Conservation (phyloP, 2,113 vertebrate genomes). For the Indicator indicator region DNA sequence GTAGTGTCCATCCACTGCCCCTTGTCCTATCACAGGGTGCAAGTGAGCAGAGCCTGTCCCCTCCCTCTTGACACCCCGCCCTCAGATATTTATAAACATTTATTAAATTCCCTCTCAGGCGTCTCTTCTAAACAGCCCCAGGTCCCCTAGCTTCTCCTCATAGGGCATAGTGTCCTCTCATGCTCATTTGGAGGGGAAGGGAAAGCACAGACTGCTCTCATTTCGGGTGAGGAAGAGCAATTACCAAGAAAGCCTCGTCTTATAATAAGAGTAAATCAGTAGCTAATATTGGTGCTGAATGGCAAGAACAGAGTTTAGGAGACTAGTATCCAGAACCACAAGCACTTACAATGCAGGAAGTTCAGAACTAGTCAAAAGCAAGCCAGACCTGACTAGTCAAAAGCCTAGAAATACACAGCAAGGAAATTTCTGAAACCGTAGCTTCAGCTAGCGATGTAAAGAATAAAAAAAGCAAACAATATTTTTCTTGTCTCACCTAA, state of each 20-base stretch:
- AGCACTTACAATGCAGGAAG: neutral
- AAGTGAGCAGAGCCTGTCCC: too few species aligned
- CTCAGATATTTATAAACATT: too few species aligned
- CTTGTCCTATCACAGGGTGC: too few species aligned
- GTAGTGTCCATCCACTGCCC: too few species aligned
- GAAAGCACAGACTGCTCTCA: neutral
- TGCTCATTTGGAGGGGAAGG: neutral
- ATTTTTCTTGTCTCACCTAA: neutral
- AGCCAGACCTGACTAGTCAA: neutral
- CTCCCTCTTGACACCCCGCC: too few species aligned
- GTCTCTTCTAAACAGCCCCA: too few species aligned
- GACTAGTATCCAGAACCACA: neutral
- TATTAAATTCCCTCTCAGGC: too few species aligned
- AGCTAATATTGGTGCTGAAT: neutral
- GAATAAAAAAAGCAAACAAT: neutral
- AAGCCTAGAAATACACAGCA: neutral
- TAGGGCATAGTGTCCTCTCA: neutral
- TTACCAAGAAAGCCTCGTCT: neutral
- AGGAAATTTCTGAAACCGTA: neutral
- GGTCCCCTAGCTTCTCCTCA: too few species aligned
- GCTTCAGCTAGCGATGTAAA: neutral
- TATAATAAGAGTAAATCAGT: neutral
- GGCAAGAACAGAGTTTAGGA: neutral
- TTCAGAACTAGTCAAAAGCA: neutral
- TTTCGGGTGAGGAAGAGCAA: neutral